Percentiles rank a stretch among this genome's conserved stretches.
Evolutionary conservation across 1,140 invertebrate species (phyloP).

Genomic region (Onthophagus taurus): DNA sequence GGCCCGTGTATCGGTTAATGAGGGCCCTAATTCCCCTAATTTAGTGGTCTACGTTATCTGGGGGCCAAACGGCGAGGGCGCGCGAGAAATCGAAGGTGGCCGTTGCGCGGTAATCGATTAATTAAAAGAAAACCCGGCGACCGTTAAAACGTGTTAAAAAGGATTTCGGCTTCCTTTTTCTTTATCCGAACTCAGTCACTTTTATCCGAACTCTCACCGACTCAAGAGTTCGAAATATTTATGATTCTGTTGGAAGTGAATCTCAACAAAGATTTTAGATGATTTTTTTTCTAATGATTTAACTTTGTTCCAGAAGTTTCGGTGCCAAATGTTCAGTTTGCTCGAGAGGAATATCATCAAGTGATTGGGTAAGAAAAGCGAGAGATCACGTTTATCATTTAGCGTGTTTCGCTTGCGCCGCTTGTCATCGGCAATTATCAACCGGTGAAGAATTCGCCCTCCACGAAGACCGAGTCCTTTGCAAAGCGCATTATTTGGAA

Average conservation of each 20-base stretch:
- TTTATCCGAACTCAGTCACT: no score
- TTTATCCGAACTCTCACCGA: no score
- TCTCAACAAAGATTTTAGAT: no score
- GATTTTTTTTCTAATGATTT: no score
- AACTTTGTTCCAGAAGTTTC: conserved; percentile 70
- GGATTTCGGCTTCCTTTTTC: no score
- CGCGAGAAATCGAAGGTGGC: no score
- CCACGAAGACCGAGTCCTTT: conserved; percentile 83
- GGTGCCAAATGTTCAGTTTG: conserved; percentile 96
- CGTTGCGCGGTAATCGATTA: no score
- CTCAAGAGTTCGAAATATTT: no score
- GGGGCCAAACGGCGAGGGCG: no score
- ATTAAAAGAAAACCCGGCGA: no score
- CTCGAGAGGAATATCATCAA: conserved; percentile 78
- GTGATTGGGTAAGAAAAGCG: conserved; percentile 95
- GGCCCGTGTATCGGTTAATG: conserved; percentile 23
- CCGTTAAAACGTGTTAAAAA: no score
- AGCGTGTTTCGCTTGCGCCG: conserved; percentile 97
- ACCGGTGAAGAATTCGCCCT: conserved; percentile 97
- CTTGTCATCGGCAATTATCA: conserved; percentile 90
- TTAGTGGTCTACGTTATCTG: conserved; percentile 19
- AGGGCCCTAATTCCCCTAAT: conserved; percentile 22
- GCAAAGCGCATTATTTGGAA: conserved; percentile 94
- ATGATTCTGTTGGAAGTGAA: no score
- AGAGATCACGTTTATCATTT: conserved; percentile 92